Evolutionary conservation across 2,797 vertebrate genomes (phyloP), one percentile per base, ranked within the genome.

Genomic region (Gymnoscopelus braueri): DNA sequence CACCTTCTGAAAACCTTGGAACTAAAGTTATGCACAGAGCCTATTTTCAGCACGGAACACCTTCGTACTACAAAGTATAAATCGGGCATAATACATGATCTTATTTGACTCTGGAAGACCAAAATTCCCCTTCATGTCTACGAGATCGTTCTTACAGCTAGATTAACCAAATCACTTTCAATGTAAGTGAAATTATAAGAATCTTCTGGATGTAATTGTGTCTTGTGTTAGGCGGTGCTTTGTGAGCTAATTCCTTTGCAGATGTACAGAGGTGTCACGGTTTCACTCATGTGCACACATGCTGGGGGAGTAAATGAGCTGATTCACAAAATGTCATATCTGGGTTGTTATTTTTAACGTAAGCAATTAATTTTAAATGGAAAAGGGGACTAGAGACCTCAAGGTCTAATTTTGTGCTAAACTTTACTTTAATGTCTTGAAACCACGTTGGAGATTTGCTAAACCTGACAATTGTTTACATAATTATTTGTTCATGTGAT

Each of bases 391-490:
- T 63, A 66, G 57, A 55, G 50, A 56, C 62, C 53, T 78, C n/a
- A 57, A 19, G 63, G 9, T 73, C 29, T 68, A 66, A 51, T 75
- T 39, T 79, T 77, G 66, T 75, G 72, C 62, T 69, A 12, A 75
- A 74, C 63, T 64, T 78, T 69, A 63, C 57, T 57, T 74, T 75
- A 60, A 77, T 80, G 67, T 59, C 56, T 77, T 60, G 15, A 44
- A 49, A 76, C 39, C 72, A 79, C 67, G 67, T 84, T 80, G 72
- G 59, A 50, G 54, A 67, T 75, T 53, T 72, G 29, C 56, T 70
- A 60, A 87, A 83, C 87, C 70, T 63, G 64, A 19, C 61, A 58
- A 56, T 56, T 88, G 90, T 93, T 91, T 90, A 91, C 90, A 87
- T 60, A 68, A 59, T 44, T 63, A 54, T 69, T 67, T 80, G 73